Base-by-base conservation (phyloP, 2,797 vertebrate genomes). In the Phataginus tetradactyla region DNA sequence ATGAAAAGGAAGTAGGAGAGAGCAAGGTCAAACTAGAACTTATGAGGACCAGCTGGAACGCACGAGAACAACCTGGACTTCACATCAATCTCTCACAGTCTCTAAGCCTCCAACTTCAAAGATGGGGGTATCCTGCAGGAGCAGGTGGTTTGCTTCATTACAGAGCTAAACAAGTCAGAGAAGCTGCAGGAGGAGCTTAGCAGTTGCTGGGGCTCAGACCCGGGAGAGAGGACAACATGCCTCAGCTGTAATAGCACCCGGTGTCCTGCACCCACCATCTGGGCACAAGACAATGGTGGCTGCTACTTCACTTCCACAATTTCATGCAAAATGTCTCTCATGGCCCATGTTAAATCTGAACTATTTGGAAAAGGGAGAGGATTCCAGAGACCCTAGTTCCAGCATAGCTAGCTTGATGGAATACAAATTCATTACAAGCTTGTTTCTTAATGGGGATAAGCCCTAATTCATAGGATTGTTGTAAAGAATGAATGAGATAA, bases 51-150 rank as follows among this genome's bases (percentile, higher is more conserved):
- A 78, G 49, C 32, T 53, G 68, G 87, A 96, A 83, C 17, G 25
- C 9, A 37, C 1, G 45, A 89, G 20, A 45, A 94, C 61, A 61
- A 59, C 61, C 63, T 93, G 53, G n/a, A 91, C 83, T n/a, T 34
- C 32, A 32, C 7, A 51, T 61, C 5, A 59, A 51, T 80, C 57
- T 90, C 37, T 93, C 75, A 77, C 3, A 72, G 39, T 25, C 55
- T 80, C 74, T 68, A 94, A 42, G 45, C n/a, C 71, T 93, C 74
- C 45, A 78, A 27, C 51, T 74, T 96, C 61, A 87, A 87, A 94
- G 49, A 49, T 78, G 32, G n/a, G 34, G 3, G 13, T 69, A 32
- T 91, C 39, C 49, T 90, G 27, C 29, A 79, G 84, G 45, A 32
- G 29, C 83, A 79, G 42, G 69, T 81, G 45, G 27, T 77, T 2